Conservation (phyloP, 2,888 invertebrate genomes). For the Ochropleura leucogaster region DNA sequence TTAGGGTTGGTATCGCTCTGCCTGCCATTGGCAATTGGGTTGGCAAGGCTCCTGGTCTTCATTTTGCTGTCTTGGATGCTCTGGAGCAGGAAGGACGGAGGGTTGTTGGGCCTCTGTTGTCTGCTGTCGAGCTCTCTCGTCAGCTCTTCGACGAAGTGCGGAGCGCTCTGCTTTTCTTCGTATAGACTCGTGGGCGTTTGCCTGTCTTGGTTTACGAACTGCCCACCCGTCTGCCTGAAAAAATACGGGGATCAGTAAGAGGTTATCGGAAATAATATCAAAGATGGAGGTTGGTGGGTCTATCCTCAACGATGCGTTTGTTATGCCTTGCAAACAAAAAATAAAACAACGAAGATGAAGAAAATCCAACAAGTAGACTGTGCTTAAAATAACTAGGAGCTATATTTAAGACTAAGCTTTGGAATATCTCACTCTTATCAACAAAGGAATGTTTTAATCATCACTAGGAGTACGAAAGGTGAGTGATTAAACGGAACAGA, state of each 20-base stretch:
- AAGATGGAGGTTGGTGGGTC: background rate
- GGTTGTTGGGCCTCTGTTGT: constrained; percentile 72
- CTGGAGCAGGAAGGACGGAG: constrained; percentile 86
- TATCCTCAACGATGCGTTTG: background rate
- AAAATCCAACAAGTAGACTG: too few species aligned
- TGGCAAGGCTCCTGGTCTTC: constrained; percentile 74
- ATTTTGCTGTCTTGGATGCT: constrained; percentile 85
- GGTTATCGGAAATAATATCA: background rate
- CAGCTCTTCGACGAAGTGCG: constrained; percentile 84
- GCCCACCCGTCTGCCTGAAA: constrained; percentile 88
- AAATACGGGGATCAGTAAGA: constrained; percentile 67
- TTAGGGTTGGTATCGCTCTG: constrained; percentile 86
- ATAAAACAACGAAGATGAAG: background rate
- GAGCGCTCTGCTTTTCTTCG: constrained; percentile 36
- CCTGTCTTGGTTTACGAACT: constrained; percentile 75
- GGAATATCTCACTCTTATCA: constrained; percentile 5
- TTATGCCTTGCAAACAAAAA: background rate
- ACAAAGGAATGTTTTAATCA: constrained; percentile 38
- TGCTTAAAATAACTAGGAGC: constrained; percentile 2
- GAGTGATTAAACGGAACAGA: constrained; percentile 25
- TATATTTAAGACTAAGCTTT: constrained; percentile 18
- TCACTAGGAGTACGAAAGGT: background rate
- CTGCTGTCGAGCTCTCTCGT: constrained; percentile 81
- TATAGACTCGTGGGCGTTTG: constrained; percentile 19
- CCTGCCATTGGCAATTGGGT: constrained; percentile 76